phyloP scores from a whole-genome alignment of 2,113 vertebrate species.

The Donacobius atricapilla region DNA sequence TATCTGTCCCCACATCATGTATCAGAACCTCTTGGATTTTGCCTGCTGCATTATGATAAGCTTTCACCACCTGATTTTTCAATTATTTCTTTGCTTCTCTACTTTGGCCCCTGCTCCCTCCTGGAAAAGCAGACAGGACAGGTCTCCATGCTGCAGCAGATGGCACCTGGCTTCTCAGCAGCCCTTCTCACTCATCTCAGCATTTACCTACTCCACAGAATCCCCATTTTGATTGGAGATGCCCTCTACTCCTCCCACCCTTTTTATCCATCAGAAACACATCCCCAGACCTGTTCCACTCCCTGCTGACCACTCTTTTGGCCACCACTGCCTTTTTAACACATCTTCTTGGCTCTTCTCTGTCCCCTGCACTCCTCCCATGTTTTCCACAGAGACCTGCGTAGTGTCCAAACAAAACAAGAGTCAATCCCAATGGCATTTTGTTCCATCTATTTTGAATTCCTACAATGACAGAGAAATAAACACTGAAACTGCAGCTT shows the following conservation, averaged over 20 bases:
- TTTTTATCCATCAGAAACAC: background rate
- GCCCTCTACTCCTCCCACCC: background rate
- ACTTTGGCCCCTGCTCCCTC: background rate
- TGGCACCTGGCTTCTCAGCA: background rate
- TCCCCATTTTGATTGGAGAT: background rate
- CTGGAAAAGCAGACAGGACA: background rate
- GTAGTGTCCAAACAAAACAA: conserved; percentile 19
- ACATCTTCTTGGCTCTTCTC: background rate
- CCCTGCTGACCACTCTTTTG: background rate
- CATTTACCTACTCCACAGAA: background rate
- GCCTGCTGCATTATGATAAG: background rate
- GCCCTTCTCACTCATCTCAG: background rate
- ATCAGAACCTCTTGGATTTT: background rate
- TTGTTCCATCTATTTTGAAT: conserved; percentile 2
- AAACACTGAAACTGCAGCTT: background rate
- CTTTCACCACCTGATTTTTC: background rate
- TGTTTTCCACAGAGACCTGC: conserved; percentile 40
- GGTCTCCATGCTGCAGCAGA: background rate
- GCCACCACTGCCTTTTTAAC: background rate
- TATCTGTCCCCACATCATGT: rapidly evolving
- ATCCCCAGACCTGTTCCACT: background rate
- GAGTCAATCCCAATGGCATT: background rate
- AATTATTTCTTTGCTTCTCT: background rate
- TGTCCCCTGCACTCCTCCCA: background rate
- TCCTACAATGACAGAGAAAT: conserved; percentile 21